Percentiles rank a stretch among this genome's conserved stretches.
Conservation (phyloP, 2,113 vertebrate species). For the Aspidoscelis tigris region DNA sequence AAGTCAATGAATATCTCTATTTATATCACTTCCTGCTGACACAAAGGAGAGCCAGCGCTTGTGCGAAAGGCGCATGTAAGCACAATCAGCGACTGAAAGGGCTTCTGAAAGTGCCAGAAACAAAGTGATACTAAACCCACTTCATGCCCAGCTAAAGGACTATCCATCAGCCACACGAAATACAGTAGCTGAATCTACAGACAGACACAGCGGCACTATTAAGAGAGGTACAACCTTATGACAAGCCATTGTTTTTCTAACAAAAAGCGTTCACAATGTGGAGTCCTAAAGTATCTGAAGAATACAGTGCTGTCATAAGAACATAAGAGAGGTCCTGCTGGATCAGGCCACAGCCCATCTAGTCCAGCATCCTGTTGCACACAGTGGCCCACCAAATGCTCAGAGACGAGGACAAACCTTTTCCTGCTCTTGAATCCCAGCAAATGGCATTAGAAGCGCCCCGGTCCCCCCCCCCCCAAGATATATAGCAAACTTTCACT, state of each 20-base stretch:
- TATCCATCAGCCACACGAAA: neutral
- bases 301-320: neutral
- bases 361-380: too few relatives aligned
- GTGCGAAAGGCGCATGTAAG: constrained; percentile 7
- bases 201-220: constrained; percentile 10
- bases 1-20: constrained; percentile 55
- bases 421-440: too few relatives aligned
- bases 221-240: neutral
- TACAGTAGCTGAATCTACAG: neutral
- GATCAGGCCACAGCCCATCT: too few relatives aligned
- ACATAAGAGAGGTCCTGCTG: too few relatives aligned
- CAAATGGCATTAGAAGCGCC: too few relatives aligned
- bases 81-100: constrained; percentile 50
- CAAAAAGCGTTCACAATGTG: neutral
- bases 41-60: constrained; percentile 34
- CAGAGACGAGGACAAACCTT: too few relatives aligned
- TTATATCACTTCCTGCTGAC: constrained; percentile 59
- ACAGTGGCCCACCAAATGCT: too few relatives aligned
- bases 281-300: neutral
- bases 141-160: neutral
- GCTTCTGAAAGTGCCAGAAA: constrained; percentile 28
- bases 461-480: too few relatives aligned
- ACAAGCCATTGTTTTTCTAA: neutral
- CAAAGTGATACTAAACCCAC: constrained; percentile 20
- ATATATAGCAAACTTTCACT: too few relatives aligned